phyloP scores from a whole-genome alignment of 1,140 invertebrate species.

The Pemphigus obesinymphae region DNA sequence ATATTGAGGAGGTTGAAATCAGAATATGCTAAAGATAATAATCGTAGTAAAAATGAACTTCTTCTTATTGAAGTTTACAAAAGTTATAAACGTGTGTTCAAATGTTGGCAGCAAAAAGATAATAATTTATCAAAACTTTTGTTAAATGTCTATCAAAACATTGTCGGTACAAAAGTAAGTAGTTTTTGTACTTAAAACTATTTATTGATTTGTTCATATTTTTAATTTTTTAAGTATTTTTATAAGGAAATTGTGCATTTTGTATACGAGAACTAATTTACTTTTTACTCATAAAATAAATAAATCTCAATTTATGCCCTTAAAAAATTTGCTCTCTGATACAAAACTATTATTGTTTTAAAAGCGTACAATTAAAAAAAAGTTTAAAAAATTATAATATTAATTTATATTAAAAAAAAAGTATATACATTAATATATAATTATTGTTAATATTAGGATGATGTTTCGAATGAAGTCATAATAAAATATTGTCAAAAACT shows the following conservation, averaged over 20 bases:
- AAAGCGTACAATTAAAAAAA: neutral
- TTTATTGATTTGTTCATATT: neutral
- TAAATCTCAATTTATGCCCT: too few relatives aligned
- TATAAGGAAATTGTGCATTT: too few relatives aligned
- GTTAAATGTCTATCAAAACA: conserved; percentile 13
- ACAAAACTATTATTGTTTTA: too few relatives aligned
- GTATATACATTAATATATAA: neutral
- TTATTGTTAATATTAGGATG: neutral
- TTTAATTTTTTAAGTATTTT: too few relatives aligned
- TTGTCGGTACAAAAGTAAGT: conserved; percentile 3
- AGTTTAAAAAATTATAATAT: neutral
- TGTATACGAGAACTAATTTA: too few relatives aligned
- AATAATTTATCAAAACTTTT: conserved; percentile 8
- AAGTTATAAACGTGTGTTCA: conserved; percentile 44
- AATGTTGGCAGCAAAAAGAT: conserved; percentile 43
- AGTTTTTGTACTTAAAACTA: neutral
- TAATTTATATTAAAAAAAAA: neutral
- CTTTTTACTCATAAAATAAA: too few relatives aligned
- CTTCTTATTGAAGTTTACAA: conserved; percentile 46
- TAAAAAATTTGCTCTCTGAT: too few relatives aligned
- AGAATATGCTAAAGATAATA: conserved; percentile 30
- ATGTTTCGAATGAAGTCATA: conserved; percentile 3
- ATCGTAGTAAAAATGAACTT: conserved; percentile 38
- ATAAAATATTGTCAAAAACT: conserved; percentile 29
- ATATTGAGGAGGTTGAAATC: conserved; percentile 55